Base-by-base conservation (phyloP, 2,888 invertebrate species). In the Campoplex capitator region DNA sequence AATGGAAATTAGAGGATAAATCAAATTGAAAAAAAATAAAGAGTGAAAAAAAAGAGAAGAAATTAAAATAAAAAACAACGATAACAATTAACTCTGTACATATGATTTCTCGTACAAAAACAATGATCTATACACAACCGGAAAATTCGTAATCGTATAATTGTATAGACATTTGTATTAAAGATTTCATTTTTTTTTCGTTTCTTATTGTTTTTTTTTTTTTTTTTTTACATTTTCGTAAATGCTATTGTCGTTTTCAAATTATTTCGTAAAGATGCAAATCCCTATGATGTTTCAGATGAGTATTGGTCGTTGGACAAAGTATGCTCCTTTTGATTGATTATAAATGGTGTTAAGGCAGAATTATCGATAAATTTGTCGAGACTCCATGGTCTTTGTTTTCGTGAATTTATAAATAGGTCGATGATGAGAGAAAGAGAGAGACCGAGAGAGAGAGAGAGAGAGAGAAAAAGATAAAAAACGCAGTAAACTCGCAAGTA, bases 91-190 rank as follows among this genome's bases (percentile, higher is more conserved):
- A 88, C 83, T 88, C 87, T 84, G 70, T 86, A 86, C 74, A 80
- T 89, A 92, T 89, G 91, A 90, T 91, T 91, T 45, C 23, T 90
- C 82, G 88, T 92, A 93, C 89, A 92, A 92, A 93, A 89, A 90
- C 74, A 80, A 89, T 85, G 78, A 87, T 87, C 88, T 90, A 89
- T 56, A 77, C 85, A 89, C 82, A 89, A 91, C 79, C 84, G 81
- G 68, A 89, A 87, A 86, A 87, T 77, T 89, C 87, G 88, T 84
- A 89, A 89, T 74, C 88, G 83, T 88, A 86, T 75, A 86, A 89
- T 87, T 71, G 88, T 87, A 88, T 91, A 92, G 90, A 93, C 92
- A 91, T 90, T 92, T 88, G 88, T 92, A 91, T 90, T 90, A 90
- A 92, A 92, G 90, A 90, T 89, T 90, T 91, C 91, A 87, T 89